Percentiles rank a stretch among this genome's conserved stretches.
phyloP scores from a whole-genome alignment of 1,140 invertebrate genomes.

The Ostrea denselamellosa region DNA sequence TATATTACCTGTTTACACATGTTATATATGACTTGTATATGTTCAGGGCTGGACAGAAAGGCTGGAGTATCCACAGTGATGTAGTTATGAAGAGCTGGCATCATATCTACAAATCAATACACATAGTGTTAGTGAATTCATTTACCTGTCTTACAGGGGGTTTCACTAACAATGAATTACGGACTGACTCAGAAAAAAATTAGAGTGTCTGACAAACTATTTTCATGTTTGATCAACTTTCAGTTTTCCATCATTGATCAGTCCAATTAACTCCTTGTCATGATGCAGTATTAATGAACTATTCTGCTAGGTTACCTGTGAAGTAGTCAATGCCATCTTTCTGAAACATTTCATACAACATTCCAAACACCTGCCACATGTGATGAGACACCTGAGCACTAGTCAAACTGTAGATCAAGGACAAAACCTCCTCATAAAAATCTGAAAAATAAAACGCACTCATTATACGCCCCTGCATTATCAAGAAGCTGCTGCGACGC shows the following conservation, averaged over 20 bases:
- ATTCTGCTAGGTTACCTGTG: slow-evolving; percentile 80
- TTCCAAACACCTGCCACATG: slow-evolving; percentile 97
- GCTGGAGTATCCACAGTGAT: slow-evolving; percentile 95
- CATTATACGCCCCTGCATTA: no score
- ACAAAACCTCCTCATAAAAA: slow-evolving; percentile 89
- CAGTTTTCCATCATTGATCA: slow-evolving; percentile 45
- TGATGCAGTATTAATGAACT: background rate
- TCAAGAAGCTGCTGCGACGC: no score
- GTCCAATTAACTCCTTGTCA: background rate
- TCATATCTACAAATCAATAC: slow-evolving; percentile 88
- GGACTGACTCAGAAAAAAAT: slow-evolving; percentile 54
- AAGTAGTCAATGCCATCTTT: slow-evolving; percentile 98
- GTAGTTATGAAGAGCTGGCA: slow-evolving; percentile 98
- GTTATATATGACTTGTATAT: slow-evolving; percentile 94
- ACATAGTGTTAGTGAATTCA: background rate
- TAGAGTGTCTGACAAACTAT: slow-evolving; percentile 51
- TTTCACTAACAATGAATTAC: background rate
- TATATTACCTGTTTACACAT: slow-evolving; percentile 92
- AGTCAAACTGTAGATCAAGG: slow-evolving; percentile 94
- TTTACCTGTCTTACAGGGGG: background rate
- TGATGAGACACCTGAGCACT: slow-evolving; percentile 91
- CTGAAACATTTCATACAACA: slow-evolving; percentile 93
- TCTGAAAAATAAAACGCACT: slow-evolving; percentile 82
- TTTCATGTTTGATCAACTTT: background rate
- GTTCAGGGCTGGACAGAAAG: slow-evolving; percentile 93